Evolutionary conservation across 2,888 invertebrate genomes (phyloP), one percentile per base, ranked within the genome.

Genomic region (Dolichomitus sp.): DNA sequence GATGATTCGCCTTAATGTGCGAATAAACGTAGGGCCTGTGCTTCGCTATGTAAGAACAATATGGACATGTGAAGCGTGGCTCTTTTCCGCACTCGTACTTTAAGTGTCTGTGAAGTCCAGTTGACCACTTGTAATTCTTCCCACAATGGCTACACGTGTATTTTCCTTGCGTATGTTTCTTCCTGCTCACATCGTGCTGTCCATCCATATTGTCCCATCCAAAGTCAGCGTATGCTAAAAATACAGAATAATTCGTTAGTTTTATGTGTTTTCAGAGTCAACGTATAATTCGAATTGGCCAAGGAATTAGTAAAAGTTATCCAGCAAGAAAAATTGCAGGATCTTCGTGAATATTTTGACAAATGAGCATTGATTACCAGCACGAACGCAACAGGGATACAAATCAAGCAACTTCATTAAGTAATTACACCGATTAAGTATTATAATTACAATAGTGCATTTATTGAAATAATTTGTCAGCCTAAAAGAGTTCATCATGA

Each of bases 11-110:
- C 45, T 80, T 80, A 27, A 84, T 82, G 77, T 84, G 84, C 2
- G 73, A 70, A 50, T 82, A 80, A 65, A 82, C 66, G 33, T 79
- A 63, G 0, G 81, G 73, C 12, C 80, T 37, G 63, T 84, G 80
- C 45, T 70, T 80, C 17, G 68, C 75, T 17, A 79, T 79, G 9
- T 74, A 48, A 52, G 59, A 86, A 84, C 95, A 95, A 85, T 94
- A 91, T 2, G 91, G 90, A 84, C 95, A 95, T 75, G 92, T 91
- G 87, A 95, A 94, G 48, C 94, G 93, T 4, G 95, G 95, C 80
- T 92, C 91, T 42, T 94, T 93, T 45, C 95, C 95, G 80, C 94
- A 94, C 68, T 83, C 83, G 83, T 76, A 83, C 19, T 61, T 54
- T 66, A 80, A 48, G 27, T 83, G 83, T 27, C 83, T 80, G 68